These are phyloP conservation scores for Regulus satrapa DNA, from an alignment of 2,113 vertebrate genomes.

Conservation along the genomic window DNA sequence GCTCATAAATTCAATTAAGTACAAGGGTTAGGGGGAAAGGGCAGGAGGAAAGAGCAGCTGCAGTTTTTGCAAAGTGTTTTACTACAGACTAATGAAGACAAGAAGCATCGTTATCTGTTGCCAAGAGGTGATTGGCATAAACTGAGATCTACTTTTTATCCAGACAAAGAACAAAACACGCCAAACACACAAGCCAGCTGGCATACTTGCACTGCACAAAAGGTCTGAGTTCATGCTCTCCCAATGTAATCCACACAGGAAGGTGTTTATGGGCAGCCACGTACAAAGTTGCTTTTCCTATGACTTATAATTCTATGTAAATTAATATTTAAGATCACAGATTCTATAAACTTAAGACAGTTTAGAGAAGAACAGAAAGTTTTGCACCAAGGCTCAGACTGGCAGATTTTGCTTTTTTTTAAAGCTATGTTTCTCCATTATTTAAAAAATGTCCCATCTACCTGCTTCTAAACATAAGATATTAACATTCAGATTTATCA, in stretches of 20 bases:
- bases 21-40: accelerated
- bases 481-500: background rate
- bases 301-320: background rate
- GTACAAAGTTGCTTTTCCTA: background rate
- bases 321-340: background rate
- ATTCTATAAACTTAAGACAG: background rate
- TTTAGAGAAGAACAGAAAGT: background rate
- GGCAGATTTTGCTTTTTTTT: background rate
- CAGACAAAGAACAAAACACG: background rate
- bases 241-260: background rate
- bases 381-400: background rate
- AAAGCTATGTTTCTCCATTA: background rate
- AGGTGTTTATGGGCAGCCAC: background rate
- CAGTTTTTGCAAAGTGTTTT: background rate
- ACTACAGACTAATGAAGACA: background rate
- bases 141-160: background rate
- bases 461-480: background rate
- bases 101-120: background rate
- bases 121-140: background rate
- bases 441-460: background rate
- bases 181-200: background rate
- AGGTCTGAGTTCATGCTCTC: background rate
- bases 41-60: background rate
- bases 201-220: background rate
- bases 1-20: background rate